Base-by-base conservation (phyloP, 2,888 invertebrate species). In the Holacanthella duospinosa region DNA sequence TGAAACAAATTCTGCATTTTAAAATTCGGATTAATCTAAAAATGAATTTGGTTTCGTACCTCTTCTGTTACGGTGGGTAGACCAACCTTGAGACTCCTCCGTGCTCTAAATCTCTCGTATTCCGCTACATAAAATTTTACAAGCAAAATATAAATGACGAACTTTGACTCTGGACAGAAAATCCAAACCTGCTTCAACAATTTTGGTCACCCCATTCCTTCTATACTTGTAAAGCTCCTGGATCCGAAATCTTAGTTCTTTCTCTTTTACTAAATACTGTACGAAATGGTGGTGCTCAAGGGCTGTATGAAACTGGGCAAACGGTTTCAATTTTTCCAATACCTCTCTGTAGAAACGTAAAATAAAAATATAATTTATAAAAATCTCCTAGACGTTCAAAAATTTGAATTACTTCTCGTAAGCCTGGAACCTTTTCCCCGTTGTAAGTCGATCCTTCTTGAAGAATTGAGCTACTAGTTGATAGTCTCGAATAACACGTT, bases 391-490 rank as follows among this genome's bases (percentile, higher is more conserved):
- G 19, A 36, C 36, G 64, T 27, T n/a, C n/a, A n/a, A n/a, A n/a
- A n/a, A n/a, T n/a, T n/a, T n/a, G n/a, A n/a, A n/a, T 61, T 66
- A 69, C 71, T 64, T 72, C 68, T 73, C 69, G 63, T 68, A 68
- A n/a, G 66, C 61, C n/a, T 60, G 60, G 60, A 69, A 68, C 36
- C 65, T 65, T 43, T 64, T 62, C 58, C 67, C 69, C n/a, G 60
- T 56, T 19, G 66, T 24, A 21, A 60, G 62, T n/a, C 43, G 63
- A 58, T 65, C 62, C 36, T 66, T 66, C 43, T 68, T 71, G 48
- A 91, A 92, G 77, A 92, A 93, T 69, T 89, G 85, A 0, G 89
- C 85, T 1, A 93, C 91, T 24, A 96, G 81, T 74, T 92, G 93
- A 79, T 88, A 94, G 77, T 94, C 93, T 59, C 92, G 81, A 21